Evolutionary conservation across 2,797 vertebrate genomes (phyloP).

Genomic region (Cirrhinus molitorella): DNA sequence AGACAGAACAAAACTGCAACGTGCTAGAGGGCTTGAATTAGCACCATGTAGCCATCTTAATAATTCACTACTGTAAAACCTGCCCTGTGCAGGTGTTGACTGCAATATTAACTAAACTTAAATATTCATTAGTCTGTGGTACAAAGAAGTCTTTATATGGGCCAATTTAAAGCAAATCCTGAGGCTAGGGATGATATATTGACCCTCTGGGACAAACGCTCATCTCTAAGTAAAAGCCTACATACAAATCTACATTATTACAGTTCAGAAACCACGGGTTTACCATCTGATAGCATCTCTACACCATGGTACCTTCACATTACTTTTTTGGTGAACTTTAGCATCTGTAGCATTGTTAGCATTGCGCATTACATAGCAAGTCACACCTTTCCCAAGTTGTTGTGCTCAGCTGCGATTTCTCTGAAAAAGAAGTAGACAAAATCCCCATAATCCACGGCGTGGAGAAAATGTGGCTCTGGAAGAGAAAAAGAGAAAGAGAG

Average conservation of each 20-base stretch:
- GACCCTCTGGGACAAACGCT: conserved; percentile 18
- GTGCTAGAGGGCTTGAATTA: conserved; percentile 73
- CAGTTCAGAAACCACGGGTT: neutral
- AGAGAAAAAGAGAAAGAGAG: conserved; percentile 54
- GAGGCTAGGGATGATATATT: conserved; percentile 16
- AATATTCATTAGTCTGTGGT: conserved; percentile 83
- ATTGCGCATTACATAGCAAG: neutral
- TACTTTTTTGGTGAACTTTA: neutral
- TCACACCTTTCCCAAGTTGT: conserved; percentile 95
- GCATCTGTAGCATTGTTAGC: neutral
- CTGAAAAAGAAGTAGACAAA: conserved; percentile 99
- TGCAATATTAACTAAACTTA: conserved; percentile 80
- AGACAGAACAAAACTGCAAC: conserved; percentile 10
- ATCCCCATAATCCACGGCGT: conserved; percentile 96
- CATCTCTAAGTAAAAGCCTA: conserved; percentile 26
- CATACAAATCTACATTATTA: neutral
- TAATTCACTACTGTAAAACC: conserved; percentile 86
- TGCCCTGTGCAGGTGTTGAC: conserved; percentile 81
- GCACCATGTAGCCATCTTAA: conserved; percentile 79
- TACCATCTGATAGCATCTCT: neutral
- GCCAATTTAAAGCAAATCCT: conserved; percentile 18
- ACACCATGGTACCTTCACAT: neutral
- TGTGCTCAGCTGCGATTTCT: conserved; percentile 98
- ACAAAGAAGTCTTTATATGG: neutral
- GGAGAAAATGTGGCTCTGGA: conserved; percentile 98